Percentiles rank a stretch among this genome's conserved stretches.
Evolutionary conservation across 2,797 vertebrate genomes (phyloP).

Genomic region (Potorous gilbertii): DNA sequence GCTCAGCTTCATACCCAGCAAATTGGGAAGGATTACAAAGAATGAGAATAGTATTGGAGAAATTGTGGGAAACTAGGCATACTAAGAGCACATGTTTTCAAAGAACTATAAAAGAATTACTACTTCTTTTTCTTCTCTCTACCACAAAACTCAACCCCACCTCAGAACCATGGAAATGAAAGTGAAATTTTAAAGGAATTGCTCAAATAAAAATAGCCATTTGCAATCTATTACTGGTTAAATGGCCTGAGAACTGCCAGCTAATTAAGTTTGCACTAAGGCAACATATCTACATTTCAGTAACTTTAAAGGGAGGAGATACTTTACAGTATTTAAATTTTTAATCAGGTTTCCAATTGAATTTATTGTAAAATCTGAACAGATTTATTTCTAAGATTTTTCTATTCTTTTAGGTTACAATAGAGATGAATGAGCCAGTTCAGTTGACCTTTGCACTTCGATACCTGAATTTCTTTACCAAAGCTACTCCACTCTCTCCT

Average conservation of each 20-base stretch:
- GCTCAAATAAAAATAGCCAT: too few relatives aligned
- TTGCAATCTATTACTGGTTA: background rate
- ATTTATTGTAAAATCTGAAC: background rate
- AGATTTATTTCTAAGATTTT: background rate
- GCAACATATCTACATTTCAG: background rate
- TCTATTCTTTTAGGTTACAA: conserved; percentile 89
- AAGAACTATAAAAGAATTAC: background rate
- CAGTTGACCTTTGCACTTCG: conserved; percentile 97
- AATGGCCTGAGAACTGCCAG: background rate
- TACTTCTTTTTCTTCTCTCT: background rate
- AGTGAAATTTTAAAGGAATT: background rate
- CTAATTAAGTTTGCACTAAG: background rate
- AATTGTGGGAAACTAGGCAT: background rate
- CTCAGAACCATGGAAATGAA: background rate
- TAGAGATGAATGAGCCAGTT: conserved; percentile 98
- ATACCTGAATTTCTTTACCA: conserved; percentile 99
- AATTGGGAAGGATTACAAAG: background rate
- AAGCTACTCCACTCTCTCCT: conserved; percentile 96
- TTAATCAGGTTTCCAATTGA: background rate
- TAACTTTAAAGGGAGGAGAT: background rate
- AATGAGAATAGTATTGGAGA: background rate
- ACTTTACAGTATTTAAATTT: background rate
- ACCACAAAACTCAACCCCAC: background rate
- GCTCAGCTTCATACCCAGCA: background rate
- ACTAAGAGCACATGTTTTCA: background rate